Evolutionary conservation across 2,113 vertebrate genomes (phyloP).

Genomic region (Hypomesus transpacificus): DNA sequence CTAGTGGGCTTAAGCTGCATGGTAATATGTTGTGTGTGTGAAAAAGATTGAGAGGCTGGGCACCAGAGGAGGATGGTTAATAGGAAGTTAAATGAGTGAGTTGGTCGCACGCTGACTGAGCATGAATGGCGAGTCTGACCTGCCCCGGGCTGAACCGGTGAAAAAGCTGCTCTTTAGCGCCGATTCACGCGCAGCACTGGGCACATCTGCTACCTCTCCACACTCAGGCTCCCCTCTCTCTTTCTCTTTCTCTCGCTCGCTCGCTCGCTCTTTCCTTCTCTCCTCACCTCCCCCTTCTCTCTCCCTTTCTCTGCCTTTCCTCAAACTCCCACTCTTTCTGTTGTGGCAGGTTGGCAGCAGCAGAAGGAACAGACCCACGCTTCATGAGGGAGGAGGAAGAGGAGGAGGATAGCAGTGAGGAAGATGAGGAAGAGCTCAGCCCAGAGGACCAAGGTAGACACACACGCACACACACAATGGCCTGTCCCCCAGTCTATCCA

Average conservation of each 20-base stretch:
- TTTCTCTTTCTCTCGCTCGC: neutral
- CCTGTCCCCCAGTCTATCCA: neutral
- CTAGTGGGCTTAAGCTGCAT: no score
- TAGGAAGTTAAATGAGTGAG: neutral
- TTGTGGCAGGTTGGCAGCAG: conserved; percentile 78
- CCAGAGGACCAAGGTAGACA: conserved; percentile 86
- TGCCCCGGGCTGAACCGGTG: neutral
- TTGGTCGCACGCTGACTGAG: neutral
- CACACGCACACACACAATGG: neutral
- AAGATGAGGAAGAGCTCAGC: conserved; percentile 87
- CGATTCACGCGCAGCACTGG: neutral
- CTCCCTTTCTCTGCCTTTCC: conserved; percentile 23
- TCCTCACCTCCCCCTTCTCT: neutral
- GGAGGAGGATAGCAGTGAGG: conserved; percentile 81
- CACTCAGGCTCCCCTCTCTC: neutral
- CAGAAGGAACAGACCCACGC: conserved; percentile 79
- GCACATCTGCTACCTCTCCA: neutral
- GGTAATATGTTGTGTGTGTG: no score
- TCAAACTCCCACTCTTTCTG: conserved; percentile 16
- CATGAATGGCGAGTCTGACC: neutral
- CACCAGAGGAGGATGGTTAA: neutral
- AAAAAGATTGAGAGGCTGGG: neutral
- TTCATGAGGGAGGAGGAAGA: conserved; percentile 64
- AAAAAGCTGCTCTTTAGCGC: neutral
- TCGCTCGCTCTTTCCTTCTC: neutral